Conservation (phyloP, 2,888 invertebrate species). For the Polymixis flavicincta region DNA sequence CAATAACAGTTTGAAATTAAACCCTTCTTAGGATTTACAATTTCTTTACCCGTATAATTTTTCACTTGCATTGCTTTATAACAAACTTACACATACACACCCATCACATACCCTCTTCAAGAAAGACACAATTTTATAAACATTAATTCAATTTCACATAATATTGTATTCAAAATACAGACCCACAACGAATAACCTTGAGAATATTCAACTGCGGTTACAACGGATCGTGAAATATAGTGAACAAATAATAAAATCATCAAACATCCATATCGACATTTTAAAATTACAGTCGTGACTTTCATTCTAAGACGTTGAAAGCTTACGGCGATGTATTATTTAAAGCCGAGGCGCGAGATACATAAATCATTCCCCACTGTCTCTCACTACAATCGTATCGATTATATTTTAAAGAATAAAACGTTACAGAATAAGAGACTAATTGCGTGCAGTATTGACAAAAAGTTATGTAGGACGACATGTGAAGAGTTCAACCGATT, state of each 20-base stretch:
- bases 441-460: constrained; percentile 76
- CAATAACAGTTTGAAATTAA: background rate
- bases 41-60: background rate
- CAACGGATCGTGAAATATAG: constrained; percentile 64
- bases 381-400: constrained; percentile 85
- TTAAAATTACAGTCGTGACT: constrained; percentile 90
- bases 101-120: constrained; percentile 25
- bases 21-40: background rate
- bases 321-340: constrained; percentile 89
- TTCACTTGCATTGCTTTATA: too few species aligned
- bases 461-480: constrained; percentile 61
- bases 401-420: constrained; percentile 82
- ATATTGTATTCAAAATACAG: constrained; percentile 47
- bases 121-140: constrained; percentile 39
- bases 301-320: constrained; percentile 86
- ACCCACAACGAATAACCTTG: constrained; percentile 61
- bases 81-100: too few species aligned
- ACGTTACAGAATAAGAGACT: constrained; percentile 80
- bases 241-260: constrained; percentile 81
- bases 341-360: constrained; percentile 85
- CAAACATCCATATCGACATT: constrained; percentile 85
- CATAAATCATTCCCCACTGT: constrained; percentile 84
- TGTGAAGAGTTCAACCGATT: constrained; percentile 61
- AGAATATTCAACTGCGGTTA: constrained; percentile 54
- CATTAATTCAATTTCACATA: constrained; percentile 41